phyloP scores from a whole-genome alignment of 2,113 vertebrate species.

The Ellobius talpinus region DNA sequence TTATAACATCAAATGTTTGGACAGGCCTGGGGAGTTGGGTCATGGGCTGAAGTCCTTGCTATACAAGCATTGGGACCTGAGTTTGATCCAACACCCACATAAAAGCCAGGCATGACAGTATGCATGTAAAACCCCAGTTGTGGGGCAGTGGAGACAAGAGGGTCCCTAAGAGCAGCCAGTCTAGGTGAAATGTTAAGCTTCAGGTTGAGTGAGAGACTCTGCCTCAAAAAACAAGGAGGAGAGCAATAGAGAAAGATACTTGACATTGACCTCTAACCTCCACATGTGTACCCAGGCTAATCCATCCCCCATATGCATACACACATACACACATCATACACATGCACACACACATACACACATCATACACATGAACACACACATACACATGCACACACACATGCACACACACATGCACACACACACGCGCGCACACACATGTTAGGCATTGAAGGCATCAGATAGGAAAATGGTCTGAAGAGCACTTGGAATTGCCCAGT shows the following conservation, averaged over 20 bases:
- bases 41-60: neutral
- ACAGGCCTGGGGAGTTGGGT: no score
- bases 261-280: neutral
- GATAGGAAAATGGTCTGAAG: neutral
- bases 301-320: rapidly evolving
- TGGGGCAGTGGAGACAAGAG: neutral
- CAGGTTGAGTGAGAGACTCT: neutral
- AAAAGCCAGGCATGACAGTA: neutral
- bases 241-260: neutral
- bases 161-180: no score
- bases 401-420: neutral
- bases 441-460: neutral
- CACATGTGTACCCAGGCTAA: neutral
- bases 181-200: neutral
- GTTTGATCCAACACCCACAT: no score
- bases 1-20: neutral
- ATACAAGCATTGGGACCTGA: neutral
- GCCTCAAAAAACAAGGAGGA: neutral
- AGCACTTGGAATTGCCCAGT: neutral
- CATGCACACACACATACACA: neutral
- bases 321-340: neutral
- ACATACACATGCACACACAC: neutral
- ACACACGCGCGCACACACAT: neutral
- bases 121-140: no score
- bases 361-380: neutral